Evolutionary conservation across 64 coral and sea anemone genomes (phyloP), one percentile per base, ranked within the genome.

Genomic region (Stichodactyla mertensii): DNA sequence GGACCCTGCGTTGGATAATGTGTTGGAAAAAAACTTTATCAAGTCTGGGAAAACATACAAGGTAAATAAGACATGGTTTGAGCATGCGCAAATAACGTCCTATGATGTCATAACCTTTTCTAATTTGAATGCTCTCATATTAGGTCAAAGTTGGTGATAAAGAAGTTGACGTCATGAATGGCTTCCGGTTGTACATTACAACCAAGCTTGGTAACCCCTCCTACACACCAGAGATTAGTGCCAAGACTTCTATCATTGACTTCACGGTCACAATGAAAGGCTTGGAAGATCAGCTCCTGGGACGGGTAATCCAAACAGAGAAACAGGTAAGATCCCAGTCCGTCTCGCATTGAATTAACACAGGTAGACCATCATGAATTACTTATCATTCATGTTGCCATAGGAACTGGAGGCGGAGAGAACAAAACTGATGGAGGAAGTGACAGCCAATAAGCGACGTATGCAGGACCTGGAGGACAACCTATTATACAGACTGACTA

Each of bases 141-240:
- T n/a, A 98, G 95, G 95, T 98, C 19, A 98, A 98, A 94, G 96
- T 98, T 31, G 96, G 96, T 26, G 96, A 98, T 84, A 98, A 98
- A 54, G 96, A 94, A 57, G 89, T 90, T 18, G 96, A 98, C 82
- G 93, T 98, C 1, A 98, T 98, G 96, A 85, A 95, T 18, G 96
- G 96, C 10, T 98, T 98, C 80, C 90, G 74, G 12, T 67, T 98
- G 77, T 98, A 98, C 85, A 85, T 98, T 24, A 98, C 96, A 19
- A 98, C 96, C 10, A 98, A 98, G 85, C 96, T 98, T 92, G 96
- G 96, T 86, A 98, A 98, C 74, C 96, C 96, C 36, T 93, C 96
- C 7, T 98, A 98, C 55, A 98, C 92, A 57, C 96, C 96, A 54
- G 96, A 98, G 89, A 89, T 98, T 70, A 98, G 96, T 90, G 96